Percentiles rank a stretch among this genome's conserved stretches.
Conservation (phyloP, 2,888 invertebrate genomes). For the Drosophila ustulata region DNA sequence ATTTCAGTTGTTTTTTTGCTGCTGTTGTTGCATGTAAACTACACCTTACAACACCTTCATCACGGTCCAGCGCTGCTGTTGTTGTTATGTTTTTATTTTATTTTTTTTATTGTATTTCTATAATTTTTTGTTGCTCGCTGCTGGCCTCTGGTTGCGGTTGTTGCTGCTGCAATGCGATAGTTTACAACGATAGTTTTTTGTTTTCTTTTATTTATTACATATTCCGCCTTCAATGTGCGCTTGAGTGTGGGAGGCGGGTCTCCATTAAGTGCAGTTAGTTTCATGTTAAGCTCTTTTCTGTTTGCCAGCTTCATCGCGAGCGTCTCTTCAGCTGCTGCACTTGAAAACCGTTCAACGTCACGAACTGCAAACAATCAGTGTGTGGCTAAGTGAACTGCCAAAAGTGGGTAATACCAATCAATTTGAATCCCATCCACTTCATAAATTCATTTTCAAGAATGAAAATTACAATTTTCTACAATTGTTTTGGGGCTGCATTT, state of each 20-base stretch:
- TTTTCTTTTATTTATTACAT: not conserved
- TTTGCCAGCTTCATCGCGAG: slow-evolving; percentile 4
- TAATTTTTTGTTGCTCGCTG: not conserved
- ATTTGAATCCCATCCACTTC: too few relatives aligned
- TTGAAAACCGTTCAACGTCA: slow-evolving; percentile 17
- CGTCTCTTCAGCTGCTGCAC: slow-evolving; percentile 28
- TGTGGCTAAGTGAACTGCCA: not conserved
- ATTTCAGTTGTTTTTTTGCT: slow-evolving; percentile 40
- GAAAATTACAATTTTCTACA: too few relatives aligned
- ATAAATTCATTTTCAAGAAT: too few relatives aligned
- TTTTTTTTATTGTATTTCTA: slow-evolving; percentile 3
- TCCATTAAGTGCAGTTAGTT: slow-evolving; percentile 10
- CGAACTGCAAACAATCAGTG: slow-evolving; percentile 6
- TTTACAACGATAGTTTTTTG: slow-evolving; percentile 40
- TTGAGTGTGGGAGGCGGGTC: slow-evolving; percentile 1
- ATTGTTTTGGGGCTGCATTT: too few relatives aligned
- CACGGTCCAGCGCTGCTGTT: slow-evolving; percentile 71
- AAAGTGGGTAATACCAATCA: too few relatives aligned
- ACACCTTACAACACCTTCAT: slow-evolving; percentile 78
- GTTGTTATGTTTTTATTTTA: slow-evolving; percentile 33
- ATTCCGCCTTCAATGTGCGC: not conserved
- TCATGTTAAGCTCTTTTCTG: slow-evolving; percentile 1
- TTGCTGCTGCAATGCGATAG: slow-evolving; percentile 35
- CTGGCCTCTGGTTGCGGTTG: slow-evolving; percentile 30
- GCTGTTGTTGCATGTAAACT: slow-evolving; percentile 69